phyloP scores from a whole-genome alignment of 2,888 invertebrate species.

The Matsumyia berberina region DNA sequence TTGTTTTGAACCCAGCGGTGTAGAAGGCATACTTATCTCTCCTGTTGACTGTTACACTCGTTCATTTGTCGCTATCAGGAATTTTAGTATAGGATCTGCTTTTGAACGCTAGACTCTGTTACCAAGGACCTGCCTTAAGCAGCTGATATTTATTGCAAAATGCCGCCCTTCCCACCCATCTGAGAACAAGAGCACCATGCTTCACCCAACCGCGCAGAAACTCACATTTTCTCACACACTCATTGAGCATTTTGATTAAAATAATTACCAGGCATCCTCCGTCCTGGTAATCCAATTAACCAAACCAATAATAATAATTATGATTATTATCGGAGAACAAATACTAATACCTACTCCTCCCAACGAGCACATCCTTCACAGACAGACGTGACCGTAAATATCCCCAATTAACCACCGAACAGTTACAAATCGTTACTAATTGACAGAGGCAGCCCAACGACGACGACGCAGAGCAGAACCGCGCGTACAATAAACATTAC shows the following conservation, averaged over 20 bases:
- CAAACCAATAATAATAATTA: constrained; percentile 52
- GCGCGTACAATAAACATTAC: constrained; percentile 47
- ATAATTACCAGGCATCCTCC: constrained; percentile 55
- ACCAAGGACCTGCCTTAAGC: background rate
- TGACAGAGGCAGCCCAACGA: constrained; percentile 78
- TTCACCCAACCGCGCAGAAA: constrained; percentile 7
- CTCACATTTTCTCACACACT: constrained; percentile 51
- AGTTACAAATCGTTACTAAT: constrained; percentile 81
- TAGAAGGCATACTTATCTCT: no score
- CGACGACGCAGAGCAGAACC: constrained; percentile 26
- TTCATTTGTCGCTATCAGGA: no score
- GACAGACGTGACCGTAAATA: constrained; percentile 74
- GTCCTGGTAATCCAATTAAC: constrained; percentile 38
- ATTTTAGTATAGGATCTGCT: no score
- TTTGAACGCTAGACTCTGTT: no score
- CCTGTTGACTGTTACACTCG: no score
- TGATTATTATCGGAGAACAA: constrained; percentile 59
- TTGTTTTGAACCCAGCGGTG: no score
- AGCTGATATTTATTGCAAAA: background rate
- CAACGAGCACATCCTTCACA: constrained; percentile 60
- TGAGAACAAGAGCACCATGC: background rate
- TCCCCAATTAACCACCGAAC: constrained; percentile 77
- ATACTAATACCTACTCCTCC: constrained; percentile 26
- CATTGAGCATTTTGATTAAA: constrained; percentile 72
- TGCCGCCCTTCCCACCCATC: background rate